Percentiles rank a stretch among this genome's conserved stretches.
These are phyloP conservation scores for Limnothrissa miodon DNA, from an alignment of 2,113 vertebrate genomes.

Conservation along the genomic window DNA sequence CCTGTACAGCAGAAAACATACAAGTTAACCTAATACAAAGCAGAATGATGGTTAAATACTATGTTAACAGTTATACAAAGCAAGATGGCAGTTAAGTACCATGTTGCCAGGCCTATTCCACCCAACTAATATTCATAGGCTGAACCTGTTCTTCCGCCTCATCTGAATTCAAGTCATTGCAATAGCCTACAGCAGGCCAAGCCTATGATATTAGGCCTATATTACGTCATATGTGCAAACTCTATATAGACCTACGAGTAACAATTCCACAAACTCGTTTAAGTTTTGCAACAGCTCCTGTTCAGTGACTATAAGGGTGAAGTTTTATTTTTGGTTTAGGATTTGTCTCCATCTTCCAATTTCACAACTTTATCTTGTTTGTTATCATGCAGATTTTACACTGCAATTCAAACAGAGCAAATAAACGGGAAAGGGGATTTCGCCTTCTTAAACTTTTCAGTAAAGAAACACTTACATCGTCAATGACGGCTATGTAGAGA, in stretches of 20 bases:
- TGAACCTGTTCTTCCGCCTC: background rate
- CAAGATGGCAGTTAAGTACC: no score
- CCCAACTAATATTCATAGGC: no score
- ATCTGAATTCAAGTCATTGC: background rate
- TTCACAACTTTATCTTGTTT: background rate
- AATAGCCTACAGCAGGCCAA: background rate
- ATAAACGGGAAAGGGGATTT: background rate
- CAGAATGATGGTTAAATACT: background rate
- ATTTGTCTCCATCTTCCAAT: background rate
- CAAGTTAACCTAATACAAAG: background rate
- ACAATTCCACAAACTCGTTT: background rate
- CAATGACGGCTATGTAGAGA: slow-evolving; percentile 73
- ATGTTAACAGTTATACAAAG: no score
- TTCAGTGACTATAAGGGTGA: background rate
- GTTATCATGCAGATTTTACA: no score
- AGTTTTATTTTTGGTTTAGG: background rate
- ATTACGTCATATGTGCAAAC: no score
- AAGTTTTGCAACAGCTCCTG: background rate
- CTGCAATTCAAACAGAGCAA: background rate
- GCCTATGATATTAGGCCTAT: no score
- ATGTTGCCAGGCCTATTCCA: no score
- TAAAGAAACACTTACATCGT: slow-evolving; percentile 66
- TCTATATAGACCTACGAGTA: no score
- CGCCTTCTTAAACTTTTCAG: no score
- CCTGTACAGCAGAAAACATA: slow-evolving; percentile 50